Percentiles rank a stretch among this genome's conserved stretches.
Evolutionary conservation across 2,113 vertebrate species (phyloP).

Genomic region (Paradoxurus hermaphroditus): DNA sequence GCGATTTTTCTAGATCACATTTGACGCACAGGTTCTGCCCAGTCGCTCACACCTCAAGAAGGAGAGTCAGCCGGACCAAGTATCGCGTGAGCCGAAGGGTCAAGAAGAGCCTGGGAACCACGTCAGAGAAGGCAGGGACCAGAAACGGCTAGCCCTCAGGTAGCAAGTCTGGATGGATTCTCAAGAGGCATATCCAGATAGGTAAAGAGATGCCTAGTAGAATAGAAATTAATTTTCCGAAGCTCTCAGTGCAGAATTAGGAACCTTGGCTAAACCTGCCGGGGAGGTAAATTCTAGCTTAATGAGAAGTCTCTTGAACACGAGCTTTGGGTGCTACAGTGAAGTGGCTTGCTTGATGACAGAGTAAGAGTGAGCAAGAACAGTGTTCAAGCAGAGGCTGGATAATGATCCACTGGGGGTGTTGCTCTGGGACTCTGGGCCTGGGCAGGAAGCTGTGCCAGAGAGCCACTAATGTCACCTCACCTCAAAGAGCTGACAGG

Average conservation of each 20-base stretch:
- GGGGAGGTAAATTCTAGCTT: background rate
- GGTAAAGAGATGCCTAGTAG: background rate
- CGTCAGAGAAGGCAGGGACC: no score
- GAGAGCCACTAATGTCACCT: no score
- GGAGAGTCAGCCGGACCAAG: background rate
- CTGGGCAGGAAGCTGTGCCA: background rate
- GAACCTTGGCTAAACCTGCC: background rate
- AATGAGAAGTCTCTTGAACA: background rate
- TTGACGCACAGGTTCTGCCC: background rate
- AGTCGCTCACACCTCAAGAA: background rate
- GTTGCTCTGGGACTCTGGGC: background rate
- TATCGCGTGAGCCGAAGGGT: background rate
- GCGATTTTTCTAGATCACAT: background rate
- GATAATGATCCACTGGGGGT: background rate
- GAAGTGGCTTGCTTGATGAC: background rate
- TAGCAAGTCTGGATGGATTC: background rate
- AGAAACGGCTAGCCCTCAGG: background rate
- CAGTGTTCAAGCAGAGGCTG: background rate
- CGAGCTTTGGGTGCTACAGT: background rate
- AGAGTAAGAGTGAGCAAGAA: no score
- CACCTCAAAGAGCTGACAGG: background rate
- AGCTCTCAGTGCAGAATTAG: background rate
- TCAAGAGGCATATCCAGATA: background rate
- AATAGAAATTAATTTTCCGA: background rate
- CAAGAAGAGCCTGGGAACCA: background rate